Percentiles rank a stretch among this genome's conserved stretches.
Evolutionary conservation across 2,888 invertebrate species (phyloP).

Genomic region (Pandemis heparana): DNA sequence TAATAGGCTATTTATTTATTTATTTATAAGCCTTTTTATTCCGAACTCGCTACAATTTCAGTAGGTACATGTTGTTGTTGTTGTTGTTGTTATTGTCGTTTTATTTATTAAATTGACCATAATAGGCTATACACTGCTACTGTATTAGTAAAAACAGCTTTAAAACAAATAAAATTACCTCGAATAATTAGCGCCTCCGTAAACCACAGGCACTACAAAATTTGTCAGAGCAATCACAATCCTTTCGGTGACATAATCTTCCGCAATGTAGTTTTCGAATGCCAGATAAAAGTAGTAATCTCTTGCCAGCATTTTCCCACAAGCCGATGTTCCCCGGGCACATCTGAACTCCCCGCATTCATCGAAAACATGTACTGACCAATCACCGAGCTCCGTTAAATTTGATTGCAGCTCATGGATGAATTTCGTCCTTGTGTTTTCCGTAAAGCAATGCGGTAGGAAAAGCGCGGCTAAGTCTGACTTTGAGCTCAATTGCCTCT

Average conservation of each 20-base stretch:
- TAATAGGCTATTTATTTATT: too few species aligned
- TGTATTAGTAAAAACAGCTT: too few species aligned
- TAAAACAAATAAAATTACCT: background rate
- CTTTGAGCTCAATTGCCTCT: background rate
- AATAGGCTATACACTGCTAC: too few species aligned
- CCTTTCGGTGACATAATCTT: background rate
- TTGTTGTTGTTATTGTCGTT: too few species aligned
- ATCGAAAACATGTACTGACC: background rate
- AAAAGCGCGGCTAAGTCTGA: background rate
- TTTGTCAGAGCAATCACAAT: background rate
- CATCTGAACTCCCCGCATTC: conserved; percentile 1
- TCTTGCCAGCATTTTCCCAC: background rate
- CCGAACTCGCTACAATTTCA: too few species aligned
- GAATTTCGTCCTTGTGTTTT: background rate
- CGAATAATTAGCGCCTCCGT: background rate
- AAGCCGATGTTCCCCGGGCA: background rate
- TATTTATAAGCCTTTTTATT: too few species aligned
- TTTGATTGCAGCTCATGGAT: background rate
- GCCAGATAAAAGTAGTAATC: conserved; percentile 5
- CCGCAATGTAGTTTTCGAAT: background rate
- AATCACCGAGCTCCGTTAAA: background rate
- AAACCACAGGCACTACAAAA: background rate
- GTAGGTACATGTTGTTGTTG: too few species aligned
- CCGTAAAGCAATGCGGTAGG: conserved; percentile 4
- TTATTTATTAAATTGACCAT: too few species aligned